phyloP scores from a whole-genome alignment of 92 coral and sea anemone species.

The Bergia puertoricense region DNA sequence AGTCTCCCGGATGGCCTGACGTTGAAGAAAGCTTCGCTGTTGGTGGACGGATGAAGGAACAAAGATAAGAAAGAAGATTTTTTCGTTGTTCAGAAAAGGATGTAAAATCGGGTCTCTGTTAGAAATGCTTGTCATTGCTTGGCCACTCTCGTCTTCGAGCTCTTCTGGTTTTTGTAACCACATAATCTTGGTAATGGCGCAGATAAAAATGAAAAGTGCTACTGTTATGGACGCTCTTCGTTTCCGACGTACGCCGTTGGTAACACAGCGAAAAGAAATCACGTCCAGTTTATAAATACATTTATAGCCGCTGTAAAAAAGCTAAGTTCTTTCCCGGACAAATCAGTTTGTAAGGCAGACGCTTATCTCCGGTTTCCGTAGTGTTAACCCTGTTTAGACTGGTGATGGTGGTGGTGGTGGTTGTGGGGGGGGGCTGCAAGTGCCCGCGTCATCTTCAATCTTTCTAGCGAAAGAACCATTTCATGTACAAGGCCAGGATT shows the following conservation, averaged over 20 bases:
- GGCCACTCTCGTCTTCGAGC: not conserved
- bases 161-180: not conserved
- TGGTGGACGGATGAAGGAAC: slow-evolving; percentile 51
- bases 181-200: not conserved
- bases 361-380: no score
- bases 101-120: slow-evolving; percentile 22
- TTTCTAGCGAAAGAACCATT: no score
- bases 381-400: no score
- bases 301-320: no score
- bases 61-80: slow-evolving; percentile 47
- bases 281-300: not conserved
- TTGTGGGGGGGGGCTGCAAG: no score
- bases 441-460: no score
- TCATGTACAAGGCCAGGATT: no score
- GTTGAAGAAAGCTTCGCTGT: slow-evolving; percentile 29
- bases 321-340: no score
- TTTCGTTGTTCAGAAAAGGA: not conserved
- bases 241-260: no score
- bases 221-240: not conserved
- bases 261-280: not conserved
- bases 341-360: no score
- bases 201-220: not conserved
- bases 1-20: slow-evolving; percentile 63
- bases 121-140: slow-evolving; percentile 1
- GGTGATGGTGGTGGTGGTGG: no score